These are phyloP conservation scores for Ypsolopha scabrella DNA, from an alignment of 2,888 invertebrate genomes.

Conservation along the genomic window DNA sequence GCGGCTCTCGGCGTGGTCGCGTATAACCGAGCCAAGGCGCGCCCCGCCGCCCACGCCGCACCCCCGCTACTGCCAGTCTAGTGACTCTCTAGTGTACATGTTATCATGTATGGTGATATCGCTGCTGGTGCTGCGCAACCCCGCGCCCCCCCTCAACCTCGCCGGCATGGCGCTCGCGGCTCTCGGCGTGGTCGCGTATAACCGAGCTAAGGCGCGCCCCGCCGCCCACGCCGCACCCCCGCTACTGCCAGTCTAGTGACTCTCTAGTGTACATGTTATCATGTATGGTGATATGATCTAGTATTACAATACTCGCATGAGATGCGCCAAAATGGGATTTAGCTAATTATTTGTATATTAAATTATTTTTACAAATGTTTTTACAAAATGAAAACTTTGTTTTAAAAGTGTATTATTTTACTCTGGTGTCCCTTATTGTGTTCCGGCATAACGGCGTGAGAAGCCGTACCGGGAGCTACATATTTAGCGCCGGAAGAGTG, in stretches of 20 bases:
- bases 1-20: constrained; percentile 91
- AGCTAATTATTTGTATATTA: too few relatives aligned
- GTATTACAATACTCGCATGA: background rate
- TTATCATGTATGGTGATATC: constrained; percentile 77
- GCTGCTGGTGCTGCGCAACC: constrained; percentile 88
- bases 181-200: constrained; percentile 90
- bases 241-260: constrained; percentile 4
- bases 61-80: constrained; percentile 8
- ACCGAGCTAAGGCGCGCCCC: constrained; percentile 54
- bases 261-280: background rate
- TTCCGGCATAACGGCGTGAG: too few relatives aligned
- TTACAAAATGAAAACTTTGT: too few relatives aligned
- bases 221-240: constrained; percentile 8
- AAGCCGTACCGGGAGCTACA: too few relatives aligned
- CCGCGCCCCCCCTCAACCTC: constrained; percentile 88
- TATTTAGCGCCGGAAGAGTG: too few relatives aligned
- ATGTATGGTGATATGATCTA: background rate
- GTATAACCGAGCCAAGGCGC: constrained; percentile 76
- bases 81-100: background rate
- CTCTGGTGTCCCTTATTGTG: too few relatives aligned
- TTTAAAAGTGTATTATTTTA: too few relatives aligned
- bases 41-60: constrained; percentile 7
- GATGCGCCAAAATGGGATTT: too few relatives aligned
- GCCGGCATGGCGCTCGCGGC: constrained; percentile 93
- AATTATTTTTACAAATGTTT: too few relatives aligned